Evolutionary conservation across 2,888 invertebrate species (phyloP).

Genomic region (Strigamia transsilvanica): DNA sequence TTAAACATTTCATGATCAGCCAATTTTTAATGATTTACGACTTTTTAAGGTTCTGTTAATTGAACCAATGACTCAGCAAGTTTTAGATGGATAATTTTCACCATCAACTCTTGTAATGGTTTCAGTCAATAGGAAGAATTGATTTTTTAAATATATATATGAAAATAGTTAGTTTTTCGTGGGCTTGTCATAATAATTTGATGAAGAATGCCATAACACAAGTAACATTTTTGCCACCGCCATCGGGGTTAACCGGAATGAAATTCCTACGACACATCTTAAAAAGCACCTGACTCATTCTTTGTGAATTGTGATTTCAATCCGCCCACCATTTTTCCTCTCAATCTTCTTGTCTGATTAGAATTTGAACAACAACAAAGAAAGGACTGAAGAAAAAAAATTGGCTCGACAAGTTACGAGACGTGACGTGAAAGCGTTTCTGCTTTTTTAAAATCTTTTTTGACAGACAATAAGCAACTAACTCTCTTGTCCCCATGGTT

Average conservation of each 20-base stretch:
- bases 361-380: constrained; percentile 46
- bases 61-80: constrained; percentile 33
- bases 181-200: background rate
- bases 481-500: constrained; percentile 4
- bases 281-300: constrained; percentile 42
- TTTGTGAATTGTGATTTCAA: constrained; percentile 6
- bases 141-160: background rate
- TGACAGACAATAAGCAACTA: constrained; percentile 29
- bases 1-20: background rate
- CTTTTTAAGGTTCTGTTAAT: constrained; percentile 35
- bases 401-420: constrained; percentile 49
- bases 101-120: background rate
- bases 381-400: constrained; percentile 18
- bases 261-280: background rate
- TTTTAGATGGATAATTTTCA: constrained; percentile 28
- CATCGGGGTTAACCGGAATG: background rate
- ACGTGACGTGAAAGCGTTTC: constrained; percentile 42
- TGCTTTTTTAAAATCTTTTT: constrained; percentile 19
- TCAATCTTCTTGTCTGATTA: constrained; percentile 44
- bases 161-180: background rate
- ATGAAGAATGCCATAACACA: background rate
- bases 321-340: constrained; percentile 46
- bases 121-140: background rate
- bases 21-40: constrained; percentile 14
- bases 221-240: background rate